Base-by-base conservation (phyloP, 1,140 invertebrate species). In the Drosophila sp. region DNA sequence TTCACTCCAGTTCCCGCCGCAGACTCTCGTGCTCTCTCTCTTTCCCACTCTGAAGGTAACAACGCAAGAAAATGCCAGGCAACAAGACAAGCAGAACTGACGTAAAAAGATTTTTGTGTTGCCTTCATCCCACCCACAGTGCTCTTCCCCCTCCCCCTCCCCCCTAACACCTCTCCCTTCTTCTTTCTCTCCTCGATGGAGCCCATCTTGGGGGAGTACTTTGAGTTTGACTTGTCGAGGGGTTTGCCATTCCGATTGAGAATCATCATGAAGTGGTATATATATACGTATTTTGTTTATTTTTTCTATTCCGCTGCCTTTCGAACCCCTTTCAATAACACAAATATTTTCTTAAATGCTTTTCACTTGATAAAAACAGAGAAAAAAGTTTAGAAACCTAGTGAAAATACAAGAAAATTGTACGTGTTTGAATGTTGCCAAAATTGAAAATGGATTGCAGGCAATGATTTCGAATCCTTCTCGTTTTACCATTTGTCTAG, bases 11-110 rank as follows among this genome's bases (percentile, higher is more conserved):
- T 68, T 76, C 67, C 66, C 72, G 29, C 29, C 55, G 32, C 41
- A 47, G 44, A 23, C 44, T 27, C 44, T 30, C 29, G 4, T 4
- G 2, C 50, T 29, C 27, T 50, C 8, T 17, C n/a, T 47, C 67
- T 50, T 10, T 47, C 29, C 32, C 38, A 44, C 69, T 70, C 65
- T 62, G 85, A 89, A 89, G 84, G 84, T 89, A 89, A 89, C 84
- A 89, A 90, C 85, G 84, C 84, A 90, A 90, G 85, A 90, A 90
- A 90, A 90, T 90, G 86, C 86, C 86, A 89, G 72, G 73, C 89
- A 89, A 72, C 84, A 91, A 90, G 87, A 90, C 87, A 90, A 83
- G 83, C 89, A 90, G 87, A 90, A 90, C 87, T 87, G 89, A 90
- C 84, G 79, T 85, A 84, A 90, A 90, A 90, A 90, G 86, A 90